Conservation (phyloP, 1,140 invertebrate genomes). For the Daktulosphaira vitifoliae region DNA sequence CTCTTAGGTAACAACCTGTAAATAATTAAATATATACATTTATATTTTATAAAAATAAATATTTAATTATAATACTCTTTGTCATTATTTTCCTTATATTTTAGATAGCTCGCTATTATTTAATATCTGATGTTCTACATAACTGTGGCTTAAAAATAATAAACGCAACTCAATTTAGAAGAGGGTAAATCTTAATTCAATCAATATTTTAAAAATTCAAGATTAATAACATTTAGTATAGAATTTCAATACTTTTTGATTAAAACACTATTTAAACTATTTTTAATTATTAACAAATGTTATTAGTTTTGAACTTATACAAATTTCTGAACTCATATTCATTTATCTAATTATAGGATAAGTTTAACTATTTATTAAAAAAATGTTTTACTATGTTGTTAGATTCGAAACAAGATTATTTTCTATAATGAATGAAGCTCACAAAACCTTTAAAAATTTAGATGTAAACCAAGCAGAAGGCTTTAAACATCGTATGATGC, state of each 20-base stretch:
- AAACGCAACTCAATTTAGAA: slow-evolving; percentile 93
- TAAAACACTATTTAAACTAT: no score
- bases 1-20: no score
- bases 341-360: no score
- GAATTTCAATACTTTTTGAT: no score
- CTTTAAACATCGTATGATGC: slow-evolving; percentile 90
- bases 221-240: no score
- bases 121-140: slow-evolving; percentile 94
- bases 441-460: slow-evolving; percentile 66
- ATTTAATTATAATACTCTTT: slow-evolving; percentile 4
- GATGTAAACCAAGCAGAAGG: slow-evolving; percentile 91
- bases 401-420: slow-evolving; percentile 80
- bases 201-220: no score
- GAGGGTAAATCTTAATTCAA: slow-evolving; percentile 57
- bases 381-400: slow-evolving; percentile 3
- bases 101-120: slow-evolving; percentile 81
- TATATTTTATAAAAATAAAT: neutral
- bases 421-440: slow-evolving; percentile 77
- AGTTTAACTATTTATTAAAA: no score
- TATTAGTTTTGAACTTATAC: no score
- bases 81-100: no score
- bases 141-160: slow-evolving; percentile 94
- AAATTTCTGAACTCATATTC: no score
- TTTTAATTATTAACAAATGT: no score
- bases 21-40: no score